phyloP scores from a whole-genome alignment of 2,113 vertebrate species.

The Lynx canadensis region DNA sequence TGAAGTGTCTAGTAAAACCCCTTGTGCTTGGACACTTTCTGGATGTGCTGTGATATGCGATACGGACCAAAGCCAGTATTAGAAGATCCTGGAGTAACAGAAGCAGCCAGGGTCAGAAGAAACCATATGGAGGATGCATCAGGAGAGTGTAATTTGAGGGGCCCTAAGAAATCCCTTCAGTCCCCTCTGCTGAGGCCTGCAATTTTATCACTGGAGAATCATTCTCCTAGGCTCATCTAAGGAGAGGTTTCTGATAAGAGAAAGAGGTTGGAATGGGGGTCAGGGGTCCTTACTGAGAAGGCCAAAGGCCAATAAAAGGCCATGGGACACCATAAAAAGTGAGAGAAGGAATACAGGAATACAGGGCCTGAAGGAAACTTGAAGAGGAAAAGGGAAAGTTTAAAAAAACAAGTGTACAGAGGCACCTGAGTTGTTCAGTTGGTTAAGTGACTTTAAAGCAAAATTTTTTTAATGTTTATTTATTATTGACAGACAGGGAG shows the following conservation, averaged over 20 bases:
- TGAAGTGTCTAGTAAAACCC: neutral
- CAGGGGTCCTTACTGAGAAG: neutral
- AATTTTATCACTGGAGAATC: neutral
- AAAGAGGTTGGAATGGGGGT: neutral
- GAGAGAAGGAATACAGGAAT: neutral
- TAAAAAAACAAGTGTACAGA: neutral
- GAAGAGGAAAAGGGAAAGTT: neutral
- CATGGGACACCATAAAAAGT: neutral
- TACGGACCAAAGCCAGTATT: neutral
- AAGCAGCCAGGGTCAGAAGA: neutral
- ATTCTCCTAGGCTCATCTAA: neutral
- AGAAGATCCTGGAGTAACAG: neutral
- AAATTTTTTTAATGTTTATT: no score
- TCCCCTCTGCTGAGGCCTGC: neutral
- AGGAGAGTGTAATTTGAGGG: neutral
- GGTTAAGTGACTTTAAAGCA: no score
- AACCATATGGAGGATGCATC: neutral
- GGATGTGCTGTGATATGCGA: neutral
- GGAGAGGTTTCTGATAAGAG: neutral
- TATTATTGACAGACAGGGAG: no score
- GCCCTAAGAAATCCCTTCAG: neutral
- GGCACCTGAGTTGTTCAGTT: no score
- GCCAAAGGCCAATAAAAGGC: neutral
- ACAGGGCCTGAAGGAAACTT: neutral
- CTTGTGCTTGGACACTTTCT: neutral